phyloP scores from a whole-genome alignment of 2,797 vertebrate genomes.

The Paedocypris micromegethes region DNA sequence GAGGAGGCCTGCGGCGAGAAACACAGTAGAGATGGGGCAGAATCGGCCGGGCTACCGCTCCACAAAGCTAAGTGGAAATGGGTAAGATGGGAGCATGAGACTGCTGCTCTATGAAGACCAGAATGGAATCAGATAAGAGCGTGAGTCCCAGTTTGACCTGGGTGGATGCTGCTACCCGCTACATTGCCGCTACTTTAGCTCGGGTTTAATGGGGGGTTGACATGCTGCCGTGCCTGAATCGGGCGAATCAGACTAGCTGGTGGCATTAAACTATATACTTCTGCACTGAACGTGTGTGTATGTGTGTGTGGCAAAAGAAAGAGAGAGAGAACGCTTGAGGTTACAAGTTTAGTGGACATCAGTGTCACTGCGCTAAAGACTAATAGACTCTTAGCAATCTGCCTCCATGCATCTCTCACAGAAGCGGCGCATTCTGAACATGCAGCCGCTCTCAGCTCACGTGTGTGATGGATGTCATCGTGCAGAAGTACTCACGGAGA shows the following conservation, averaged over 20 bases:
- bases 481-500: constrained; percentile 88
- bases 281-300: constrained; percentile 27
- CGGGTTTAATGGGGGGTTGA: constrained; percentile 13
- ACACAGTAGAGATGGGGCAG: constrained; percentile 76
- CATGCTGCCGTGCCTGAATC: constrained; percentile 45
- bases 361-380: constrained; percentile 43
- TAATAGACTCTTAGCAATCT: constrained; percentile 47
- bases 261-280: constrained; percentile 29
- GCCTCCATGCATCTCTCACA: constrained; percentile 38
- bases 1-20: constrained; percentile 80
- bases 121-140: constrained; percentile 31
- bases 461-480: constrained; percentile 43
- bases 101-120: constrained; percentile 40
- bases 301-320: constrained; percentile 31
- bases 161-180: constrained; percentile 3
- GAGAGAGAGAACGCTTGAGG: constrained; percentile 29
- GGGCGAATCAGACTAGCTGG: constrained; percentile 24
- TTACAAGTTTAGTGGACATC: constrained; percentile 41
- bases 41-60: constrained; percentile 61
- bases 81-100: constrained; percentile 45
- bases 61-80: constrained; percentile 47
- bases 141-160: constrained; percentile 25
- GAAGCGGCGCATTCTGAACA: constrained; percentile 43
- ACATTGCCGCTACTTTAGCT: constrained; percentile 21
- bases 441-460: constrained; percentile 56